Conservation (phyloP, 2,888 invertebrate genomes). For the Ochropacha duplaris region DNA sequence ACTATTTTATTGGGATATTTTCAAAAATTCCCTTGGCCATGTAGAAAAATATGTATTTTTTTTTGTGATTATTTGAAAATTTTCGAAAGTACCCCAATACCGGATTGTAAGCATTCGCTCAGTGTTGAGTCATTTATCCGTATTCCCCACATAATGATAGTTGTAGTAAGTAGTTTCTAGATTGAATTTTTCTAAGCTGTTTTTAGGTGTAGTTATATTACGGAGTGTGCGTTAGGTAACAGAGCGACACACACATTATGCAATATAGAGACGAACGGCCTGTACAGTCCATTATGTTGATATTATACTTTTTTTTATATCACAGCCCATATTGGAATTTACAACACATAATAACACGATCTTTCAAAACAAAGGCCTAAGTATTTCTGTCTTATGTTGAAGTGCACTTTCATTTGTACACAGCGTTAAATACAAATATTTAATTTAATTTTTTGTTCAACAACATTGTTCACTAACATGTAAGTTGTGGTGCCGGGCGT, state of each 20-base stretch:
- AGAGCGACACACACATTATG: constrained; percentile 61
- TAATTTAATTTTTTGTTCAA: constrained; percentile 57
- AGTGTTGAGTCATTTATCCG: background rate
- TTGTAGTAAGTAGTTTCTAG: background rate
- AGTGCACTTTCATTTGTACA: constrained; percentile 83
- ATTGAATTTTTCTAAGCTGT: background rate
- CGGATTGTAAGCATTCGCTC: constrained; percentile 8
- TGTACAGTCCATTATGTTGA: constrained; percentile 87
- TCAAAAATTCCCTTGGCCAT: constrained; percentile 38
- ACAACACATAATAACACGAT: constrained; percentile 79
- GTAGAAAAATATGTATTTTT: constrained; percentile 63
- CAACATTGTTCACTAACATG: constrained; percentile 69
- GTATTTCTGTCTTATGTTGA: constrained; percentile 68
- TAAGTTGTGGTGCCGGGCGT: constrained; percentile 58
- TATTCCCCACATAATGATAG: background rate
- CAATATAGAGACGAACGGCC: constrained; percentile 85
- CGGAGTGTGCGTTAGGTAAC: constrained; percentile 37
- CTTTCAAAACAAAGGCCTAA: constrained; percentile 76
- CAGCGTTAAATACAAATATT: constrained; percentile 78
- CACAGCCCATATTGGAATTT: constrained; percentile 92
- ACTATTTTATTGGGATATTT: constrained; percentile 30
- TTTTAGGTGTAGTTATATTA: constrained; percentile 6
- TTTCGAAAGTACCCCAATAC: constrained; percentile 40
- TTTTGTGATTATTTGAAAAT: constrained; percentile 36
- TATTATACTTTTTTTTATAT: constrained; percentile 84